Evolutionary conservation across 2,888 invertebrate genomes (phyloP), one percentile per base, ranked within the genome.

Genomic region (Colletes collaris): DNA sequence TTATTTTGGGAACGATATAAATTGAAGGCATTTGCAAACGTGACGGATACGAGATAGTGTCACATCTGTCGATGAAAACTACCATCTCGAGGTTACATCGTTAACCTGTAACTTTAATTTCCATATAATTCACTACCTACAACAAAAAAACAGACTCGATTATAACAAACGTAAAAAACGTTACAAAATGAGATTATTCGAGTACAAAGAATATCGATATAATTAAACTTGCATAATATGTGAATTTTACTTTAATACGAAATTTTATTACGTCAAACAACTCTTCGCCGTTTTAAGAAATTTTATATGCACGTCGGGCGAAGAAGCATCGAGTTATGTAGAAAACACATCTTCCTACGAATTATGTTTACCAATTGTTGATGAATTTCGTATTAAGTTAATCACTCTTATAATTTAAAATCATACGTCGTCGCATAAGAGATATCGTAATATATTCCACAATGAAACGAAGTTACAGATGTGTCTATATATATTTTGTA

Each of bases 321-420:
- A 16, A 63, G 16, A 56, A 50, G n/a, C 55, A 49, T 55, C 11
- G 27, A 53, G n/a, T 44, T 11, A 13, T 8, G 56, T 27, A 35
- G 59, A 49, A 74, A 40, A 50, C 8, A 37, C 19, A 53, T 40
- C 37, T 2, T 37, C 53, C 50, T 5, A 50, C 40, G 10, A 27
- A 2, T 40, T 27, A 27, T 6, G 16, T 27, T 10, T 8, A 65
- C 56, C 52, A 65, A 72, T 74, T 50, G 44, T 62, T 53, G 27
- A 27, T n/a, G 50, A 68, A 77, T 79, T 78, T 79, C 79, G 77
- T 79, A 79, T 79, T 72, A 77, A 79, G 71, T 67, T 35, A 37
- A 19, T 72, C 62, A 64, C 52, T 19, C 44, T 71, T 71, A 79
- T 56, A 49, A 71, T 58, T 79, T 37, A 60, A 71, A 75, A 65